Percentiles rank a stretch among this genome's conserved stretches.
Evolutionary conservation across 2,113 vertebrate species (phyloP).

Genomic region (Anser brachyrhynchus): DNA sequence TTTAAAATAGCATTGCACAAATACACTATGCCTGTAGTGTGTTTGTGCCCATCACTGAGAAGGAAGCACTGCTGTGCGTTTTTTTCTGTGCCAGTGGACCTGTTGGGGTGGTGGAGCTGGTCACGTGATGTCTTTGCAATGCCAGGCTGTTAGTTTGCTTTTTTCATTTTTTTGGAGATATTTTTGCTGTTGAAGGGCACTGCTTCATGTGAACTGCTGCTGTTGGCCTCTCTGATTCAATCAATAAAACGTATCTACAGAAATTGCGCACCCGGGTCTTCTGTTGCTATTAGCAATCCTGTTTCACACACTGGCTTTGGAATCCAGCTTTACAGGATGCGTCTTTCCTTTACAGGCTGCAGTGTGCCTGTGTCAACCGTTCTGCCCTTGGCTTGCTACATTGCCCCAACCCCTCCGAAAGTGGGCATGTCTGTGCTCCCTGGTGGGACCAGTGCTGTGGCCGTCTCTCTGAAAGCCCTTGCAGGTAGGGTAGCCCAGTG

Average conservation of each 20-base stretch:
- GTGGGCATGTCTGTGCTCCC: fast-evolving
- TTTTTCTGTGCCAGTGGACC: background rate
- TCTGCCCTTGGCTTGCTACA: background rate
- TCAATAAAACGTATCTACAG: background rate
- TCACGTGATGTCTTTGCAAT: background rate
- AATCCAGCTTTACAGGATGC: background rate
- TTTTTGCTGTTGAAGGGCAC: background rate
- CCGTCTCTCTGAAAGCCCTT: background rate
- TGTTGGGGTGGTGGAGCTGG: background rate
- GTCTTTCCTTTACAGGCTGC: background rate
- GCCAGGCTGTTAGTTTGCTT: background rate
- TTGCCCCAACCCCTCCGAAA: background rate
- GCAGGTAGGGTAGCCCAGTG: background rate
- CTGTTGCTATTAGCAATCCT: background rate
- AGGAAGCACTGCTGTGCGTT: background rate
- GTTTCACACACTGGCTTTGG: background rate
- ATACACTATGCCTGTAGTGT: too few species aligned
- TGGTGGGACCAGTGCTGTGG: fast-evolving
- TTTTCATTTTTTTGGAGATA: background rate
- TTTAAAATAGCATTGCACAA: background rate
- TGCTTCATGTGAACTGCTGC: background rate
- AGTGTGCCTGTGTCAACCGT: background rate
- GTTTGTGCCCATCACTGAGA: background rate
- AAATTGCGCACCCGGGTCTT: background rate
- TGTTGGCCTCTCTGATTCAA: background rate